These are phyloP conservation scores for Pheosia tremula DNA, from an alignment of 2,888 invertebrate genomes.

Conservation along the genomic window DNA sequence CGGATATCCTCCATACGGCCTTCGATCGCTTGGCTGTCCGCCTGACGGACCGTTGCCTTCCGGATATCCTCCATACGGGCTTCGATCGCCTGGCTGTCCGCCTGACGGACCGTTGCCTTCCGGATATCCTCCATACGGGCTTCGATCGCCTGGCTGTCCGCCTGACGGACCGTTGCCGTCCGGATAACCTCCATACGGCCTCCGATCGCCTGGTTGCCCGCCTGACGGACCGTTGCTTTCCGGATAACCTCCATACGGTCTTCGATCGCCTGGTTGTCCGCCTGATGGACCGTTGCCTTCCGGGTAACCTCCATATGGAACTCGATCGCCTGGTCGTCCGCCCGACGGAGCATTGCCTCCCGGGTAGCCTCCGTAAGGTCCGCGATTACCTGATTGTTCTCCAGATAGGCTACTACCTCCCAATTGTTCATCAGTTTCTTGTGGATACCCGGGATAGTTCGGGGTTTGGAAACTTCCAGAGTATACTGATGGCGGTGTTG, in stretches of 20 bases:
- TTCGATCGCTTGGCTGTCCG: too few relatives aligned
- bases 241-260: neutral
- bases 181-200: neutral
- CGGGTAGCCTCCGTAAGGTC: slow-evolving; percentile 7
- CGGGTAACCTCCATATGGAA: too few relatives aligned
- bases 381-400: neutral
- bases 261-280: too few relatives aligned
- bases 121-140: neutral
- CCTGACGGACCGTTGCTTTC: neutral
- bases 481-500: slow-evolving; percentile 10
- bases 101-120: neutral
- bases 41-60: too few relatives aligned
- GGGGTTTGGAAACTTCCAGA: neutral
- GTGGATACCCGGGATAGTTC: neutral
- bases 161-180: neutral
- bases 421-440: neutral
- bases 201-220: neutral
- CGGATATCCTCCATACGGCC: too few relatives aligned
- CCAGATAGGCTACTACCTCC: neutral
- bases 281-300: neutral
- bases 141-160: neutral
- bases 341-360: neutral
- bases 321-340: too few relatives aligned
- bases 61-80: too few relatives aligned
- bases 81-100: slow-evolving; percentile 8